Evolutionary conservation across 1,140 invertebrate genomes (phyloP).

Genomic region (Lysiphlebus fabarum): DNA sequence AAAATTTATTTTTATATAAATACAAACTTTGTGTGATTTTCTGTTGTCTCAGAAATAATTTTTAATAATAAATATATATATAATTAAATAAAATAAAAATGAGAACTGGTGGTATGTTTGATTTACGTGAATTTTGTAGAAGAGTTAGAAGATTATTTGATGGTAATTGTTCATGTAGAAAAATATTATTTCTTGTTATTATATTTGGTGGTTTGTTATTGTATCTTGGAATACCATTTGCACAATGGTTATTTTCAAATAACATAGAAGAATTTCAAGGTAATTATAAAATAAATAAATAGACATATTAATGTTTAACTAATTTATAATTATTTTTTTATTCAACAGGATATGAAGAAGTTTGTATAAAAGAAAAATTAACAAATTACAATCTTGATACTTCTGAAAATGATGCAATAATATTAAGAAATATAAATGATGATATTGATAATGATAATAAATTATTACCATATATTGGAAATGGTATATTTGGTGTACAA

Average conservation of each 20-base stretch:
- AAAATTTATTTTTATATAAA: too few relatives aligned
- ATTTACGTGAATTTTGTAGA: slow-evolving; percentile 53
- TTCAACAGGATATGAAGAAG: slow-evolving; percentile 58
- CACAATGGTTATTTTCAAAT: slow-evolving; percentile 61
- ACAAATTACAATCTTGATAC: slow-evolving; percentile 60
- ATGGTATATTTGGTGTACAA: slow-evolving; percentile 70
- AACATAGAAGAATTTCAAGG: slow-evolving; percentile 48
- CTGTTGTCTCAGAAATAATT: too few relatives aligned
- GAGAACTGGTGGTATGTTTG: slow-evolving; percentile 44
- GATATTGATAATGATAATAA: slow-evolving; percentile 38
- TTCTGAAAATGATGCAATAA: slow-evolving; percentile 66
- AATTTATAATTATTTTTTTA: slow-evolving; percentile 4
- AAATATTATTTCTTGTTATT: slow-evolving; percentile 62
- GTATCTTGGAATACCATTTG: slow-evolving; percentile 63
- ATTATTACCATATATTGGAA: slow-evolving; percentile 75
- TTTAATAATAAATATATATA: too few relatives aligned
- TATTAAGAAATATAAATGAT: slow-evolving; percentile 60
- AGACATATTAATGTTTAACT: too few relatives aligned
- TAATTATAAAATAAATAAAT: slow-evolving; percentile 26
- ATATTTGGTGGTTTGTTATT: slow-evolving; percentile 62
- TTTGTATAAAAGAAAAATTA: slow-evolving; percentile 65
- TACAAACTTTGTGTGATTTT: too few relatives aligned
- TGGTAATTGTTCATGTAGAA: slow-evolving; percentile 64
- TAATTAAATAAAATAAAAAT: slow-evolving; percentile 24
- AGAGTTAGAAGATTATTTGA: slow-evolving; percentile 61